Conservation (phyloP, 2,797 vertebrate species). For the Tokudaia muenninki region DNA sequence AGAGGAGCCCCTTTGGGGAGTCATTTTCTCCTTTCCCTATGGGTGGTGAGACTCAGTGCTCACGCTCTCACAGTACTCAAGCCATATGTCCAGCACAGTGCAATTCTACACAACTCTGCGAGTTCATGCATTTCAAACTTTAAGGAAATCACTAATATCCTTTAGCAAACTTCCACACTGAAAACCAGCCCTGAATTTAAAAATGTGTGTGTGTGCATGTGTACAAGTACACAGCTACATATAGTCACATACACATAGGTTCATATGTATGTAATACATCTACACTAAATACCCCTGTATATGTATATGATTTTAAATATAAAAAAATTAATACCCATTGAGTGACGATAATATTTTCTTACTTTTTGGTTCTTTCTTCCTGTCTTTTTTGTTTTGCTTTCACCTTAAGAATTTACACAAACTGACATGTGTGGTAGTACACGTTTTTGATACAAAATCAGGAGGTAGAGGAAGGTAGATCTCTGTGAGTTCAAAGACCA, state of each 20-base stretch:
- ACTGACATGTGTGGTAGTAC: not conserved
- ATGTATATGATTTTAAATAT: not conserved
- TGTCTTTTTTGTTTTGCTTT: conserved; percentile 31
- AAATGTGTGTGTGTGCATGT: not conserved
- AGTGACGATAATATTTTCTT: conserved; percentile 1
- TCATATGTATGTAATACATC: not conserved
- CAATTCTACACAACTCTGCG: conserved; percentile 6
- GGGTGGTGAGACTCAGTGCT: not conserved
- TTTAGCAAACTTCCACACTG: not conserved
- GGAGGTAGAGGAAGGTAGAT: not conserved
- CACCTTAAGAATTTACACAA: conserved; percentile 16
- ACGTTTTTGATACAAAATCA: not conserved
- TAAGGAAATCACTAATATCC: conserved; percentile 31
- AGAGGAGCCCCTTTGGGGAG: too few relatives aligned
- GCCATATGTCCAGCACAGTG: conserved; percentile 20
- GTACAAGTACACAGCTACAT: not conserved
- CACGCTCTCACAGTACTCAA: not conserved
- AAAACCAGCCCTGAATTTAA: conserved; percentile 20
- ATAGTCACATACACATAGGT: not conserved
- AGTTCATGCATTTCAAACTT: conserved; percentile 9
- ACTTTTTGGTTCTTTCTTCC: conserved; percentile 48
- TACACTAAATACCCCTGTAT: not conserved
- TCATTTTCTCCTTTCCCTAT: not conserved
- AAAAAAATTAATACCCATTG: not conserved
- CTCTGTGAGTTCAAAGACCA: not conserved